Evolutionary conservation across 2,797 vertebrate genomes (phyloP).

Genomic region (Carapus acus): DNA sequence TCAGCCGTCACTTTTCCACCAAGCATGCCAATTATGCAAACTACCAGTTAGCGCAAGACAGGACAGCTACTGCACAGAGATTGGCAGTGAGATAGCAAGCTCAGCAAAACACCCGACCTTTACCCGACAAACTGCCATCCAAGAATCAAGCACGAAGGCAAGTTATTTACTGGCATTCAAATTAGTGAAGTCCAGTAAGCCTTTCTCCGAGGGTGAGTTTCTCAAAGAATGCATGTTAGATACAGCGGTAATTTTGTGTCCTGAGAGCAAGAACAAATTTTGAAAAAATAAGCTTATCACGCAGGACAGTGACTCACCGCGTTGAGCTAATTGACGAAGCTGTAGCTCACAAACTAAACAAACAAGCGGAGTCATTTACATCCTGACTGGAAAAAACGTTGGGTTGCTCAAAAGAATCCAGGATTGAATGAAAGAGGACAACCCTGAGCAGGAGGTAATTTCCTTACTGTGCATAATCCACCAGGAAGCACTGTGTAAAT

Average conservation of each 20-base stretch:
- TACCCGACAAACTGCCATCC: conserved; percentile 11
- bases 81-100: conserved; percentile 11
- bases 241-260: conserved; percentile 12
- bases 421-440: conserved; percentile 15
- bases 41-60: conserved; percentile 12
- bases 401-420: conserved; percentile 33
- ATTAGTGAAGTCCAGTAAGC: too few species aligned
- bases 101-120: conserved; percentile 20
- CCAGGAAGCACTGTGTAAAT: conserved; percentile 21
- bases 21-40: conserved; percentile 17
- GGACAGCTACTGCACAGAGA: conserved; percentile 9
- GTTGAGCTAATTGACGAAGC: conserved; percentile 14
- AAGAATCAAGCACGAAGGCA: conserved; percentile 20
- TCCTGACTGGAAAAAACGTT: conserved; percentile 23
- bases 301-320: conserved; percentile 5
- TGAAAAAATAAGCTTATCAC: conserved; percentile 13
- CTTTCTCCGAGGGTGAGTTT: too few species aligned
- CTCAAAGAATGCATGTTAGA: conserved; percentile 14
- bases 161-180: too few species aligned
- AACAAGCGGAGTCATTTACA: conserved; percentile 10
- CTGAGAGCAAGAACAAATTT: conserved; percentile 20
- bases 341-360: conserved; percentile 6
- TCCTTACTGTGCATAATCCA: conserved; percentile 25
- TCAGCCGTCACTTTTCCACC: too few species aligned
- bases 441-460: conserved; percentile 17